These are phyloP conservation scores for Chinchilla lanigera DNA, from an alignment of 2,113 vertebrate species.

Conservation along the genomic window DNA sequence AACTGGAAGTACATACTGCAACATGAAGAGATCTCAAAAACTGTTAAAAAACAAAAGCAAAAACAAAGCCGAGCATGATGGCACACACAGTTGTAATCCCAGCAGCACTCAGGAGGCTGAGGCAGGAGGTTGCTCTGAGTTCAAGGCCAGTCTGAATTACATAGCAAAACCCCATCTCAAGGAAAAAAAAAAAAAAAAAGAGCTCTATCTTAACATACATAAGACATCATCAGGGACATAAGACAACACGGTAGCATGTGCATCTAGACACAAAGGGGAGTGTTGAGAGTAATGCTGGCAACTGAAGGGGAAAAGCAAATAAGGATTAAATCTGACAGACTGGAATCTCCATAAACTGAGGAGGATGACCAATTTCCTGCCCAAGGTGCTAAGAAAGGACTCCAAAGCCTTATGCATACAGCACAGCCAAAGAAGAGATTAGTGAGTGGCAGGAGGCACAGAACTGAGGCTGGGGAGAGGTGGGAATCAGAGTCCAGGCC, in stretches of 20 bases:
- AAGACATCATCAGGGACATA: neutral
- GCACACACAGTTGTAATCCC: neutral
- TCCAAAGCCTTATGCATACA: neutral
- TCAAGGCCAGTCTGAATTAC: neutral
- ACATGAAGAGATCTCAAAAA: neutral
- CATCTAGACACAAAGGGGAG: neutral
- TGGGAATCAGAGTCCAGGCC: neutral
- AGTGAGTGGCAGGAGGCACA: neutral
- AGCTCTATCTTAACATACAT: neutral
- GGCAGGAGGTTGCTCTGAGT: neutral
- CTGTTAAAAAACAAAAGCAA: neutral
- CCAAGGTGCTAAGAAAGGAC: neutral
- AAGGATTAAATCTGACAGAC: neutral
- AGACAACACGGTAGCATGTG: too few species aligned
- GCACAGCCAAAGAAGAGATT: neutral
- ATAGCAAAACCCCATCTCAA: neutral
- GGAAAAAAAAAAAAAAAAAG: neutral
- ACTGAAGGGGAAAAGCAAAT: neutral
- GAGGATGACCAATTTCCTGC: neutral
- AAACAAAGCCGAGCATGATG: neutral
- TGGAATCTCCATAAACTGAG: neutral
- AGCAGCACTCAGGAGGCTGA: neutral
- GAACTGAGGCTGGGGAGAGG: neutral
- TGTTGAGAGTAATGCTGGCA: neutral
- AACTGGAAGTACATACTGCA: neutral